phyloP scores from a whole-genome alignment of 2,797 vertebrate genomes.

The Lophotriccus pileatus region DNA sequence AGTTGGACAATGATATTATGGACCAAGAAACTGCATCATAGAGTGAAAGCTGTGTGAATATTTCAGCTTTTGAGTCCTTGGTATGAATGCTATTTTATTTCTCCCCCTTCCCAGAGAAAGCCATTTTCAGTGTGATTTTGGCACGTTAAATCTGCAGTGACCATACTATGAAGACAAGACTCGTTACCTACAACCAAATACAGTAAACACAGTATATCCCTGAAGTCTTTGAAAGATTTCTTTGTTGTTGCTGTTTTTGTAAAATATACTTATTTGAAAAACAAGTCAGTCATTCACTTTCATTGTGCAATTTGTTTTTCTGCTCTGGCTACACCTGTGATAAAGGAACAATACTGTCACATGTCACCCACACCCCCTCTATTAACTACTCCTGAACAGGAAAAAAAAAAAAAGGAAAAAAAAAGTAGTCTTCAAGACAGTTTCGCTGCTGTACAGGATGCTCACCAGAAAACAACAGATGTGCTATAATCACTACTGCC shows the following conservation, averaged over 20 bases:
- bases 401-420: too few species aligned
- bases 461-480: slow-evolving; percentile 71
- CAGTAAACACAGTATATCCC: neutral
- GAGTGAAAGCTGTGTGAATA: neutral
- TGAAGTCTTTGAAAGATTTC: neutral
- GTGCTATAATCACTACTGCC: slow-evolving; percentile 62
- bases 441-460: slow-evolving; percentile 75
- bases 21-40: neutral
- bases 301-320: slow-evolving; percentile 14
- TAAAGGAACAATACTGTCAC: neutral
- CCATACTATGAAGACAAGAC: neutral
- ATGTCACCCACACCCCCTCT: neutral
- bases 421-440: slow-evolving; percentile 52
- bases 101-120: neutral
- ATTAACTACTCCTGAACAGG: neutral
- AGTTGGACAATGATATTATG: neutral
- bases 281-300: neutral
- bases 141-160: neutral
- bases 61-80: neutral
- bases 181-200: neutral
- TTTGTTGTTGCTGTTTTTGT: neutral
- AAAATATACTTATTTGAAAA: neutral
- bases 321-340: slow-evolving; percentile 56
- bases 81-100: neutral
- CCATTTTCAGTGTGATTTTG: neutral